Base-by-base conservation (phyloP, 2,113 vertebrate species). In the Athene cunicularia region DNA sequence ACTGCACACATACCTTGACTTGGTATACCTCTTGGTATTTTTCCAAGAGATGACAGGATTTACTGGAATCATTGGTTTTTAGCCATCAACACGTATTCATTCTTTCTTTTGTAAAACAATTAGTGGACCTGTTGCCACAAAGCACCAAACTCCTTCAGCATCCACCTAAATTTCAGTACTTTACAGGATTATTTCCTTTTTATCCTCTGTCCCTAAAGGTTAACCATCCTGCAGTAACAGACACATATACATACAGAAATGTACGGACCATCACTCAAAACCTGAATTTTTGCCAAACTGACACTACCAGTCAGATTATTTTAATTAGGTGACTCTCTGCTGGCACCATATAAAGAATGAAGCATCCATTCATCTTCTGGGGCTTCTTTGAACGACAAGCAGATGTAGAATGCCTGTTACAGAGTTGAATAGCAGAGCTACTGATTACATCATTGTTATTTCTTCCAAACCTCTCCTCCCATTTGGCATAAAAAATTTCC, bases 71-170 rank as follows among this genome's bases (percentile, higher is more conserved):
- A 49, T 37, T 55, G 11, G 4, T 41, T 41, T 79, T 17, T 76
- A 64, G 27, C 75, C 32, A 88, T 9, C 23, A 35, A 53, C 18
- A 83, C 0, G 0, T 56, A 80, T 15, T 76, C 14, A 28, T 59
- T 49, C 20, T 53, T 71, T 49, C 30, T 66, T 76, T 53, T 47
- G 20, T 35, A 86, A 94, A 41, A 41, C 26, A 58, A 22, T 15
- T 12, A 43, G 32, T 2, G 11, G 50, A 80, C 0, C 1, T 26
- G 13, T 33, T 0, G 0, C 28, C 68, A 71, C 41, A 72, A 87
- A 91, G 26, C 64, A 84, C n/a, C 43, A 23, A 75, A 70, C 9
- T 77, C 18, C 23, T 35, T n/a, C 73, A 85, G 39, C 28, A 71
- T 6, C 6, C 27, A 47, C 1, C 0, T 1, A 90, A 80, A 12